Evolutionary conservation across 2,888 invertebrate species (phyloP).

Genomic region (Nemurella pictetii): DNA sequence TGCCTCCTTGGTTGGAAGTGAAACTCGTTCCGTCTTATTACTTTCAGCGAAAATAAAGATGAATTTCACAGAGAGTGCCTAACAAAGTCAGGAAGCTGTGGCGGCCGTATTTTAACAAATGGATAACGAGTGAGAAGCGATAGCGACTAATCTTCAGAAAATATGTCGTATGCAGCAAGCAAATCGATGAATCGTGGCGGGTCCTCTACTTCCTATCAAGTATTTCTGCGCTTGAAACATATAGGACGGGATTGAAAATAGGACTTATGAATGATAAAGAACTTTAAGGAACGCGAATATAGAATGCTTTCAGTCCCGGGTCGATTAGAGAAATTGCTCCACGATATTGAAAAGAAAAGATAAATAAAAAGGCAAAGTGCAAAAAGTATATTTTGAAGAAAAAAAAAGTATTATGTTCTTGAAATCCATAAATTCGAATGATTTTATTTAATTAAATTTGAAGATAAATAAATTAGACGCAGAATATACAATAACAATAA

Average conservation of each 20-base stretch:
- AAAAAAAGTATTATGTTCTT: too few species aligned
- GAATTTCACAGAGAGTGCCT: not conserved
- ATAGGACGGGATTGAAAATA: too few species aligned
- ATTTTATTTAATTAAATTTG: not conserved
- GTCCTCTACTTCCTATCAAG: not conserved
- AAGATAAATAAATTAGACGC: not conserved
- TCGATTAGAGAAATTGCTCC: not conserved
- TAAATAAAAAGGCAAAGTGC: not conserved
- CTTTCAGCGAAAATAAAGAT: not conserved
- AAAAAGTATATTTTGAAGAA: not conserved
- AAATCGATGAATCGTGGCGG: not conserved
- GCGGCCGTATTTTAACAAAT: not conserved
- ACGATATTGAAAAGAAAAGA: not conserved
- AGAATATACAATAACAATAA: not conserved
- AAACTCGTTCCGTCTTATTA: not conserved
- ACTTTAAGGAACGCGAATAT: not conserved
- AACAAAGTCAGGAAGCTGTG: not conserved
- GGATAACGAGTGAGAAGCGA: too few species aligned
- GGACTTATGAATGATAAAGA: not conserved
- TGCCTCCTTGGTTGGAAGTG: not conserved
- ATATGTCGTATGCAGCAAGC: not conserved
- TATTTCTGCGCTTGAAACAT: too few species aligned
- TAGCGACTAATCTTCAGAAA: not conserved
- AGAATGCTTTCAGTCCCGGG: not conserved
- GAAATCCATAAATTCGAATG: not conserved